These are phyloP conservation scores for Ethmia dodecea DNA, from an alignment of 2,888 invertebrate genomes.

Conservation along the genomic window DNA sequence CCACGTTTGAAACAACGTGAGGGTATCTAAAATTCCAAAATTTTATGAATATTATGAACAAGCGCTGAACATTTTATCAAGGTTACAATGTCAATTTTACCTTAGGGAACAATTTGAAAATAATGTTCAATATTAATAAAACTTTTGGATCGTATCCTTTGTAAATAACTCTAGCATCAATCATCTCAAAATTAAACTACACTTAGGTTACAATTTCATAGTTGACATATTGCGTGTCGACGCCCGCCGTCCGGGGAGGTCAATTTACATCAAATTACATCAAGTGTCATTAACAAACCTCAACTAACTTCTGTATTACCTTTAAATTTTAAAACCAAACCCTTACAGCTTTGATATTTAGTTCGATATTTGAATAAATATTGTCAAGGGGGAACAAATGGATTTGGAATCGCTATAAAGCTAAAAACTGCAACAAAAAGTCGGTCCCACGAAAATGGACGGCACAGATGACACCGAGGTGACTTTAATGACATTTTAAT, in stretches of 20 bases:
- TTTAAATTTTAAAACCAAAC: constrained; percentile 20
- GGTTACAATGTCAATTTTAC: no score
- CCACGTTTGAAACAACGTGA: no score
- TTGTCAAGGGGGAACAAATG: constrained; percentile 12
- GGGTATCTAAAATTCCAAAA: no score
- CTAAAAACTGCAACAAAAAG: constrained; percentile 73
- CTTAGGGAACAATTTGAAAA: no score
- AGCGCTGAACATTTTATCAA: no score
- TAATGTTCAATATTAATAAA: no score
- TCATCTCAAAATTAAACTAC: constrained; percentile 53
- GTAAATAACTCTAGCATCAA: constrained; percentile 47
- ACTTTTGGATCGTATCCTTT: no score
- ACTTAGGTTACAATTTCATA: constrained; percentile 69
- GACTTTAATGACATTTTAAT: constrained; percentile 76
- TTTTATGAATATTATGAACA: no score
- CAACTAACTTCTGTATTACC: constrained; percentile 34
- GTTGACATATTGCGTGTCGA: constrained; percentile 71
- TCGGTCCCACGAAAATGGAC: constrained; percentile 61
- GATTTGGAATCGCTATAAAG: constrained; percentile 39
- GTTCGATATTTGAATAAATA: constrained; percentile 32
- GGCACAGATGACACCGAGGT: constrained; percentile 68
- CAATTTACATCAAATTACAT: constrained; percentile 73
- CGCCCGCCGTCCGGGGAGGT: constrained; percentile 48
- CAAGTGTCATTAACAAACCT: constrained; percentile 64
- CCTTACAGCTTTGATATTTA: constrained; percentile 32